phyloP scores from a whole-genome alignment of 2,113 vertebrate genomes.

The Egretta garzetta region DNA sequence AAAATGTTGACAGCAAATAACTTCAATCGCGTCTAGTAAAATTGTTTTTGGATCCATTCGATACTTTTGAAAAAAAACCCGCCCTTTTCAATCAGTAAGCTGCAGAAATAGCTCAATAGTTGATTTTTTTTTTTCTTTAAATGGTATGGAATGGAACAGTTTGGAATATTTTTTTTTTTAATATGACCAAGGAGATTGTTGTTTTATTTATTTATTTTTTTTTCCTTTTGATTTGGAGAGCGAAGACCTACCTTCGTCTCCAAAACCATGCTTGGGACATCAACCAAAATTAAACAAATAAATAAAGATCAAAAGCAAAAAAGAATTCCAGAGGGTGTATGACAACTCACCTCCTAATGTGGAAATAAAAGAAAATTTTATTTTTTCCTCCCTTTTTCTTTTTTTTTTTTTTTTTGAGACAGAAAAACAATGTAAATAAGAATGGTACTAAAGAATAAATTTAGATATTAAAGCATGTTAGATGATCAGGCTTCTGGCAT shows the following conservation, averaged over 20 bases:
- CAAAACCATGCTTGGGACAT: conserved; percentile 56
- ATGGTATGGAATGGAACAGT: conserved; percentile 65
- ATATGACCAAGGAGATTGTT: conserved; percentile 14
- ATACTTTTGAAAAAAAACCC: conserved; percentile 56
- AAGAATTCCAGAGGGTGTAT: conserved; percentile 53
- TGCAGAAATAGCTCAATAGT: conserved; percentile 15
- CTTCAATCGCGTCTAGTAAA: conserved; percentile 72
- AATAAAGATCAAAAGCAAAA: conserved; percentile 65
- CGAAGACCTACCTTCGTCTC: conserved; percentile 53
- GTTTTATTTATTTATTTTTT: neutral
- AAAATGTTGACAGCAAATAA: conserved; percentile 80
- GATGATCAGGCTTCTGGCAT: conserved; percentile 47
- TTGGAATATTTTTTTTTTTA: neutral
- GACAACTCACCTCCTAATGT: conserved; percentile 78
- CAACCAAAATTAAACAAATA: conserved; percentile 64
- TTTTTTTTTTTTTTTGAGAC: conserved; percentile 49
- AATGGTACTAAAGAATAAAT: conserved; percentile 49
- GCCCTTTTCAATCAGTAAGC: conserved; percentile 33
- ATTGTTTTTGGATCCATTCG: conserved; percentile 75
- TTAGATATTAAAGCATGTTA: conserved; percentile 26
- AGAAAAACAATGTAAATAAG: conserved; percentile 73
- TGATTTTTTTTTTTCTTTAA: neutral
- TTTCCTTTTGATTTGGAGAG: conserved; percentile 33
- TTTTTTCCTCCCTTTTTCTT: conserved; percentile 50
- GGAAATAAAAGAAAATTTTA: conserved; percentile 69